Evolutionary conservation across 2,113 vertebrate species (phyloP).

Genomic region (Mesoclemmys tuberculata): DNA sequence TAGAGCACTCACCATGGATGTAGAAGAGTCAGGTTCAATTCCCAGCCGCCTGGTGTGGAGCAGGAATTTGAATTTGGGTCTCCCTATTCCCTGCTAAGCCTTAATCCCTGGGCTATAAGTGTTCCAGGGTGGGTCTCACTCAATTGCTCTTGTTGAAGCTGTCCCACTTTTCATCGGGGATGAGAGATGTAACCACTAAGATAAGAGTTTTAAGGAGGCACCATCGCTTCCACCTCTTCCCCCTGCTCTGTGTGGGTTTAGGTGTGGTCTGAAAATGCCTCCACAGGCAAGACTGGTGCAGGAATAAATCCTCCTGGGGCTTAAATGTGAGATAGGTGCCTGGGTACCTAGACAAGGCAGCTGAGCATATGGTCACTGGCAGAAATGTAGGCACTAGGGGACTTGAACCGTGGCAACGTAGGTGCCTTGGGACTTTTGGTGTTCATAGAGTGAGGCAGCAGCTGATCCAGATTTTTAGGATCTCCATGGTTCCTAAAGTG

Average conservation of each 20-base stretch:
- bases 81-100: background rate
- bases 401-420: background rate
- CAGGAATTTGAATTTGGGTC: background rate
- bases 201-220: background rate
- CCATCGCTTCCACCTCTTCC: background rate
- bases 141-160: background rate
- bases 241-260: background rate
- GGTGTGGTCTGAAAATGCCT: background rate
- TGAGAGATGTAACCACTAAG: background rate
- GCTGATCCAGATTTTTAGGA: background rate
- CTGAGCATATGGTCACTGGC: background rate
- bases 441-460: background rate
- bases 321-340: background rate
- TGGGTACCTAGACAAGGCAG: background rate
- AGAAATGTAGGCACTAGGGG: background rate
- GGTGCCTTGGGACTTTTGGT: background rate
- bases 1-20: background rate
- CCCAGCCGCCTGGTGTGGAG: background rate
- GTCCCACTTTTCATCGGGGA: background rate
- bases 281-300: background rate
- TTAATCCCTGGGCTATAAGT: background rate
- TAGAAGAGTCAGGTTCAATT: background rate
- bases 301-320: background rate
- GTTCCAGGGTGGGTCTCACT: background rate
- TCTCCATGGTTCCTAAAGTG: background rate